Conservation (phyloP, 2,888 invertebrate genomes). For the Antheraea yamamai region DNA sequence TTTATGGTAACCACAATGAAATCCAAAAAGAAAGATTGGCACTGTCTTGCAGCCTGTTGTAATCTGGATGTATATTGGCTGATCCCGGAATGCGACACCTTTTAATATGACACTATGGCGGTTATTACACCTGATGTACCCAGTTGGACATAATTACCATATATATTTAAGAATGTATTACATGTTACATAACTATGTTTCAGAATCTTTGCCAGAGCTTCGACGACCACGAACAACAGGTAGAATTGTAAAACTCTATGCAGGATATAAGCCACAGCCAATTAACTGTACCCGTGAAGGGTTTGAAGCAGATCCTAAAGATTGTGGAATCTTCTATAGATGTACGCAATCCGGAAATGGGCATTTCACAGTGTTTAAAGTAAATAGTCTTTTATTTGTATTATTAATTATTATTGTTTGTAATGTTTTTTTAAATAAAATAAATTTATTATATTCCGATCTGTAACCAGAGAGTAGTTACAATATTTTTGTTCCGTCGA, state of each 20-base stretch:
- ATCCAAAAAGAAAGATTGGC: too few species aligned
- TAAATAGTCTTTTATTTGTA: conserved; percentile 37
- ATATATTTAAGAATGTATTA: background rate
- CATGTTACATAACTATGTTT: conserved; percentile 22
- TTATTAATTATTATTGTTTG: background rate
- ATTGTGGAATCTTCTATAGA: conserved; percentile 89
- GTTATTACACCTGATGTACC: too few species aligned
- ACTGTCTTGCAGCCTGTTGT: too few species aligned
- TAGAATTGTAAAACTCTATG: conserved; percentile 67
- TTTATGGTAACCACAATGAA: too few species aligned
- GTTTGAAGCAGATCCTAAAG: conserved; percentile 86
- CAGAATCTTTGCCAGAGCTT: conserved; percentile 38
- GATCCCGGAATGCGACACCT: too few species aligned
- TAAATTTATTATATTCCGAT: background rate
- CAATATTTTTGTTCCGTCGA: background rate
- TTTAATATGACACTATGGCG: too few species aligned
- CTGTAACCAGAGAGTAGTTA: background rate
- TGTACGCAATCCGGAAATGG: conserved; percentile 84
- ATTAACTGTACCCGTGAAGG: conserved; percentile 86
- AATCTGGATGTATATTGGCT: too few species aligned
- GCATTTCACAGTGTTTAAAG: conserved; percentile 80
- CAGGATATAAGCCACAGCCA: conserved; percentile 59
- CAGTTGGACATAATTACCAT: too few species aligned
- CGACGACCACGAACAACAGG: conserved; percentile 51
- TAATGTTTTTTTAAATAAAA: background rate